Conservation (phyloP, 2,888 invertebrate genomes). For the Nipponacmea schrenckii region DNA sequence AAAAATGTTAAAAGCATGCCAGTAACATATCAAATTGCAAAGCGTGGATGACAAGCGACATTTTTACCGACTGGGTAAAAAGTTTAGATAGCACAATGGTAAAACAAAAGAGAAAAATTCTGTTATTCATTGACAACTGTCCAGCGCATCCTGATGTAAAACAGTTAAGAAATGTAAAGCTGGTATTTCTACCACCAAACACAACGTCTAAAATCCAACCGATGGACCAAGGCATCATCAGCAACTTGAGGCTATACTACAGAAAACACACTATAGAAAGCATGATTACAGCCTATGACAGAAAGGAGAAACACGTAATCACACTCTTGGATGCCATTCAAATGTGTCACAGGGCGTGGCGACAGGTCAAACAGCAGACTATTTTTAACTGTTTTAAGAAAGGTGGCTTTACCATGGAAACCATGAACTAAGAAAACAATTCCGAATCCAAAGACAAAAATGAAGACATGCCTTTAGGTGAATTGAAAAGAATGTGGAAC, state of each 20-base stretch:
- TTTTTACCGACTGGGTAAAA: slow-evolving; percentile 38
- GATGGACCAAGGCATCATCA: slow-evolving; percentile 44
- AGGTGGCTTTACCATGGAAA: too few species aligned
- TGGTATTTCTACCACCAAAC: slow-evolving; percentile 46
- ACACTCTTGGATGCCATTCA: too few species aligned
- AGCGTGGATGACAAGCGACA: slow-evolving; percentile 36
- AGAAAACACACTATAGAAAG: slow-evolving; percentile 11
- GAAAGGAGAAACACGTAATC: too few species aligned
- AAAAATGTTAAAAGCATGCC: too few species aligned
- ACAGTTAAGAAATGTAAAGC: slow-evolving; percentile 25
- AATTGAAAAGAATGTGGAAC: too few species aligned
- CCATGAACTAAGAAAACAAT: too few species aligned
- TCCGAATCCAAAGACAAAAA: too few species aligned
- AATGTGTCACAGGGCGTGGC: too few species aligned
- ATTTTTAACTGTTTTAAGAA: too few species aligned
- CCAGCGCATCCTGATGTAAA: slow-evolving; percentile 34
- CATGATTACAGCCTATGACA: too few species aligned
- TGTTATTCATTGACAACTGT: slow-evolving; percentile 40
- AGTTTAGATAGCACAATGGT: slow-evolving; percentile 31
- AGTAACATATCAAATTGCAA: slow-evolving; percentile 34
- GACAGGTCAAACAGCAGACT: too few species aligned
- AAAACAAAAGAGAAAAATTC: slow-evolving; percentile 22
- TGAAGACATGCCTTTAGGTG: too few species aligned
- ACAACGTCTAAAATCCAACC: slow-evolving; percentile 41
- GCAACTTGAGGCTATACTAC: slow-evolving; percentile 29